Conservation (phyloP, 2,113 vertebrate species). For the Fulica atra region DNA sequence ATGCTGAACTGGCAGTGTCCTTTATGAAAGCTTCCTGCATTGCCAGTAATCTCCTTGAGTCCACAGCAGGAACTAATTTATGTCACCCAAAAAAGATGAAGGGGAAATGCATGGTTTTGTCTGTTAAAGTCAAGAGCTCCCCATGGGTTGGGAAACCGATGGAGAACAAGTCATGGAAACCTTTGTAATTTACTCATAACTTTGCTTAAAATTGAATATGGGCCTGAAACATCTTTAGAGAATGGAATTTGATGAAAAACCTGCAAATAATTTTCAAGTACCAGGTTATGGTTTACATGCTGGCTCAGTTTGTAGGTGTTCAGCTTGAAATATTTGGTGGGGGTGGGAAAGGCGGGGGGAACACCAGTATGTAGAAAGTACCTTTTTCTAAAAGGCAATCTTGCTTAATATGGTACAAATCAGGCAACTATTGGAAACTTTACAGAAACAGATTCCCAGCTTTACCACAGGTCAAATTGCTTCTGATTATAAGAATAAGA, state of each 20-base stretch:
- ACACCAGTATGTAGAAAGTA: not conserved
- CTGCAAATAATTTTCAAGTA: not conserved
- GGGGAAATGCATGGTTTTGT: not conserved
- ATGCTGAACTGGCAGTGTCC: accelerated
- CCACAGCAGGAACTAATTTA: not conserved
- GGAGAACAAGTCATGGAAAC: not conserved
- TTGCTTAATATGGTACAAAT: not conserved
- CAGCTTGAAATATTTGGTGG: not conserved
- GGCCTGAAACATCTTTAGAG: not conserved
- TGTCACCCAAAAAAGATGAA: not conserved
- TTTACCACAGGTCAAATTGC: not conserved
- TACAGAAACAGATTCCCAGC: not conserved
- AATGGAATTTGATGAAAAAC: not conserved
- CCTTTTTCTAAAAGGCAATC: not conserved
- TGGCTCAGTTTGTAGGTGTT: not conserved
- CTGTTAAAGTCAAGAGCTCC: not conserved
- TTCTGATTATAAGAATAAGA: not conserved
- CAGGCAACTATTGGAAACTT: not conserved
- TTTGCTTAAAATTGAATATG: not conserved
- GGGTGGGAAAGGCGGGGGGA: not conserved
- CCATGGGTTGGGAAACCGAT: not conserved
- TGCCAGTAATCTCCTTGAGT: not conserved
- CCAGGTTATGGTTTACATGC: not conserved
- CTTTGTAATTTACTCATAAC: not conserved
- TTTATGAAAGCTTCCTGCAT: not conserved